These are phyloP conservation scores for Ectropis grisescens DNA, from an alignment of 1,140 invertebrate genomes.

Conservation along the genomic window DNA sequence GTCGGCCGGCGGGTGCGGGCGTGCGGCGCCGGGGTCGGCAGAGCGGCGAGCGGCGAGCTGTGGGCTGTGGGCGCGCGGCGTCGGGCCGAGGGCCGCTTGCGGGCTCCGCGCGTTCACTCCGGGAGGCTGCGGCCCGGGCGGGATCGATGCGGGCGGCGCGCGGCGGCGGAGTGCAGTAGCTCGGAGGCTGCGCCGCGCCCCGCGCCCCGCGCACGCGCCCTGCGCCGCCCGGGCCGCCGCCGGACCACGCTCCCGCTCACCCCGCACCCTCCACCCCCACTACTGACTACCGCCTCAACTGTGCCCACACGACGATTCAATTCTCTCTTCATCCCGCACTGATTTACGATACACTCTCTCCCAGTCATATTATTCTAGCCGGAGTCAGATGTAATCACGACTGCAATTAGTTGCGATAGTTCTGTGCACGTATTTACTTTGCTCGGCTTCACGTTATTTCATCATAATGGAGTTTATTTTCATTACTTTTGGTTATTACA, in stretches of 20 bases:
- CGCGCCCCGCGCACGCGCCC: slow-evolving; percentile 15
- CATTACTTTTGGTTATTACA: too few species aligned
- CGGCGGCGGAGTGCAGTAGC: slow-evolving; percentile 55
- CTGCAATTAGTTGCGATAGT: too few species aligned
- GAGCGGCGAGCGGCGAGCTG: slow-evolving; percentile 17
- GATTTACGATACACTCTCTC: too few species aligned
- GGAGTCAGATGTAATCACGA: too few species aligned
- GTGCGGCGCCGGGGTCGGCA: slow-evolving; percentile 21
- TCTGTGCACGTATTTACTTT: too few species aligned
- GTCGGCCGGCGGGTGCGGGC: slow-evolving; percentile 24
- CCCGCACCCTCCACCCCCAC: slow-evolving; percentile 12
- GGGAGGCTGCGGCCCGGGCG: slow-evolving; percentile 41
- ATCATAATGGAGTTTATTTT: too few species aligned
- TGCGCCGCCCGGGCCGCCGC: slow-evolving; percentile 23
- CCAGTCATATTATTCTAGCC: too few species aligned
- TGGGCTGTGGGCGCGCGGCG: slow-evolving; percentile 30
- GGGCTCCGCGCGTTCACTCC: slow-evolving; percentile 30
- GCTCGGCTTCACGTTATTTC: too few species aligned
- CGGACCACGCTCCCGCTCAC: slow-evolving; percentile 18
- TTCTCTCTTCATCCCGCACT: slow-evolving; percentile 38
- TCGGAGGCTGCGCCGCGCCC: slow-evolving; percentile 50
- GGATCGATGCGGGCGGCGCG: slow-evolving; percentile 63
- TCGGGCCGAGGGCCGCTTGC: slow-evolving; percentile 32
- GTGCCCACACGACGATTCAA: slow-evolving; percentile 35
- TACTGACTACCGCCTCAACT: too few species aligned